Percentiles rank a stretch among this genome's conserved stretches.
Evolutionary conservation across 2,797 vertebrate genomes (phyloP).

Genomic region (Cryptoblepharus egeriae): DNA sequence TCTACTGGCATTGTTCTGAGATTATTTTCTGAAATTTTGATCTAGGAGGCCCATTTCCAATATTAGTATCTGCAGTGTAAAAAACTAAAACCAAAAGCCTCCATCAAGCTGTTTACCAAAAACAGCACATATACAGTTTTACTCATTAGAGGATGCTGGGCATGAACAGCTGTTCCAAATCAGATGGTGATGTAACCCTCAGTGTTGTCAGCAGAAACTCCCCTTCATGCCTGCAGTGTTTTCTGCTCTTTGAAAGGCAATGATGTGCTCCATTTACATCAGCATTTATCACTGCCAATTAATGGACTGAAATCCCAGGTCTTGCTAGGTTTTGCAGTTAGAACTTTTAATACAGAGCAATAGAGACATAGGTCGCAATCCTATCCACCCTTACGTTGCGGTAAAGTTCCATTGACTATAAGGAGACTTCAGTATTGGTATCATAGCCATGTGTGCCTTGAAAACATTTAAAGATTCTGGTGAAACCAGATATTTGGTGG

Average conservation of each 20-base stretch:
- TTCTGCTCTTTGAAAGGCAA: background rate
- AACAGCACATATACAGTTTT: slow-evolving; percentile 13
- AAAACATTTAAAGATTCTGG: background rate
- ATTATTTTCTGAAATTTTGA: slow-evolving; percentile 4
- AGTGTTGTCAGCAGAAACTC: slow-evolving; percentile 28
- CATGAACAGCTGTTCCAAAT: slow-evolving; percentile 52
- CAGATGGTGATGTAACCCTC: slow-evolving; percentile 32
- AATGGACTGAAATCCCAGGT: background rate
- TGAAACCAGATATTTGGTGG: background rate
- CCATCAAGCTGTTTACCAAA: slow-evolving; percentile 53
- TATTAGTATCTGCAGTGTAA: slow-evolving; percentile 16
- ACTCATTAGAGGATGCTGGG: slow-evolving; percentile 15
- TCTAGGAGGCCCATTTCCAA: slow-evolving; percentile 20
- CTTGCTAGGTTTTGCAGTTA: slow-evolving; percentile 12
- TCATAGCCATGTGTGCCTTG: background rate
- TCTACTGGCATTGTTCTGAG: slow-evolving; percentile 14
- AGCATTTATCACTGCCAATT: slow-evolving; percentile 1
- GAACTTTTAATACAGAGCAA: background rate
- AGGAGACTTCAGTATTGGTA: too few relatives aligned
- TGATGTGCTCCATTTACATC: background rate
- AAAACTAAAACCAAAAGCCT: slow-evolving; percentile 30
- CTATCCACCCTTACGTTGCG: too few relatives aligned
- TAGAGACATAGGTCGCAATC: too few relatives aligned
- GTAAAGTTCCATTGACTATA: too few relatives aligned
- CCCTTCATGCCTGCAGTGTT: slow-evolving; percentile 33